Conservation (phyloP, 1,140 invertebrate species). For the Metopolophium dirhodum region DNA sequence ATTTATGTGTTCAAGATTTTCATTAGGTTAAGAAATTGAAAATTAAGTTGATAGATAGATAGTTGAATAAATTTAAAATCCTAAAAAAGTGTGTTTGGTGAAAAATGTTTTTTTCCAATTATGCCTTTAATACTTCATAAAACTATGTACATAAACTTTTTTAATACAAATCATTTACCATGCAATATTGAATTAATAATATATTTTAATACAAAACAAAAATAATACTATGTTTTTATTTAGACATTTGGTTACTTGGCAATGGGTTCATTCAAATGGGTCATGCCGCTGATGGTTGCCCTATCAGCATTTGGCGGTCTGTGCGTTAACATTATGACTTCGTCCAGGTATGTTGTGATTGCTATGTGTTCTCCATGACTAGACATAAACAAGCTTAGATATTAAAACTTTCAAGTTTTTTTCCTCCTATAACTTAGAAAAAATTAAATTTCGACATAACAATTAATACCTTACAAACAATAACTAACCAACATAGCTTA, state of each 20-base stretch:
- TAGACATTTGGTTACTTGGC: slow-evolving; percentile 77
- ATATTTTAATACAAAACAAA: background rate
- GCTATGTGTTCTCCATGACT: background rate
- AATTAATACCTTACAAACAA: too few species aligned
- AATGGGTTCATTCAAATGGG: slow-evolving; percentile 78
- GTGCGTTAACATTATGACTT: slow-evolving; percentile 90
- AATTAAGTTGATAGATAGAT: background rate
- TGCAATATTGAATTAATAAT: too few species aligned
- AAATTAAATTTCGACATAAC: background rate
- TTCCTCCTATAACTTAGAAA: too few species aligned
- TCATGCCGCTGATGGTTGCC: slow-evolving; percentile 85
- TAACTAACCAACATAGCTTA: too few species aligned
- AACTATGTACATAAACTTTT: background rate
- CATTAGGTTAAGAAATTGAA: background rate
- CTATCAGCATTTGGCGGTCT: slow-evolving; percentile 85
- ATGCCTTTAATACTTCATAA: background rate
- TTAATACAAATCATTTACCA: background rate
- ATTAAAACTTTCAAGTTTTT: too few species aligned
- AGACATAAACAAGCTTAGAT: too few species aligned
- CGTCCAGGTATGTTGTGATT: slow-evolving; percentile 65
- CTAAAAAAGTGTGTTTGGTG: background rate
- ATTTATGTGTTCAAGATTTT: background rate
- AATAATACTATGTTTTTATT: background rate
- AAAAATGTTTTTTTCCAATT: background rate
- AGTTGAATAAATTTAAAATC: background rate